These are phyloP conservation scores for Uloborus plumipes DNA, from an alignment of 2,888 invertebrate genomes.

Conservation along the genomic window DNA sequence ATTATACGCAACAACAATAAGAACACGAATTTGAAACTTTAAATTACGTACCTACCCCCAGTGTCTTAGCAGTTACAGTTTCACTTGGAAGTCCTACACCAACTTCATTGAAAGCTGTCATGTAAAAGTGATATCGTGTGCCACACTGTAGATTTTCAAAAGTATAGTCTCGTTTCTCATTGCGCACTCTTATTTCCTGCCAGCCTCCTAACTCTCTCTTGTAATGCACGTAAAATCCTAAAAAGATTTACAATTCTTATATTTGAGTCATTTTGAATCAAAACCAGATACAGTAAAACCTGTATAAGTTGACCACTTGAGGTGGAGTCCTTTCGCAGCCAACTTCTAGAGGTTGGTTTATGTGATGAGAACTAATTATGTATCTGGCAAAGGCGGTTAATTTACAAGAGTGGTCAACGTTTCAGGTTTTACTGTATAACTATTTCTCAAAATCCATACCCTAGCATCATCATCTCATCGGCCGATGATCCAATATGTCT, in stretches of 20 bases:
- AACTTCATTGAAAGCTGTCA: conserved; percentile 70
- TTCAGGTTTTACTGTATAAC: no score
- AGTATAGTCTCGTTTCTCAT: conserved; percentile 74
- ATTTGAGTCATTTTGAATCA: no score
- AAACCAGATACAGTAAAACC: no score
- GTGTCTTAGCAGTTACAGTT: conserved; percentile 69
- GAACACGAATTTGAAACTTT: conserved; percentile 6
- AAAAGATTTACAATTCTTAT: not conserved
- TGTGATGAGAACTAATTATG: no score
- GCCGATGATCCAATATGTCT: no score
- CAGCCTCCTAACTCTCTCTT: conserved; percentile 76
- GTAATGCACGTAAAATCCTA: conserved; percentile 69
- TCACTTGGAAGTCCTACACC: conserved; percentile 70
- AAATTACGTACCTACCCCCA: conserved; percentile 70
- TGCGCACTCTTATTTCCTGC: conserved; percentile 77
- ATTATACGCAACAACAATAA: not conserved
- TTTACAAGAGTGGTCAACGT: no score
- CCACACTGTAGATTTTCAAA: conserved; percentile 70
- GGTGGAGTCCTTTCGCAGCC: no score
- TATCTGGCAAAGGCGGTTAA: no score
- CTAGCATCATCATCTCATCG: no score
- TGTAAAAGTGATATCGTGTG: conserved; percentile 70
- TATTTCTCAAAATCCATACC: no score
- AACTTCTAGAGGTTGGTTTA: no score
- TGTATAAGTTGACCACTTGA: no score